Percentiles rank a stretch among this genome's conserved stretches.
Evolutionary conservation across 2,888 invertebrate species (phyloP).

Genomic region (Brassicogethes aeneus): DNA sequence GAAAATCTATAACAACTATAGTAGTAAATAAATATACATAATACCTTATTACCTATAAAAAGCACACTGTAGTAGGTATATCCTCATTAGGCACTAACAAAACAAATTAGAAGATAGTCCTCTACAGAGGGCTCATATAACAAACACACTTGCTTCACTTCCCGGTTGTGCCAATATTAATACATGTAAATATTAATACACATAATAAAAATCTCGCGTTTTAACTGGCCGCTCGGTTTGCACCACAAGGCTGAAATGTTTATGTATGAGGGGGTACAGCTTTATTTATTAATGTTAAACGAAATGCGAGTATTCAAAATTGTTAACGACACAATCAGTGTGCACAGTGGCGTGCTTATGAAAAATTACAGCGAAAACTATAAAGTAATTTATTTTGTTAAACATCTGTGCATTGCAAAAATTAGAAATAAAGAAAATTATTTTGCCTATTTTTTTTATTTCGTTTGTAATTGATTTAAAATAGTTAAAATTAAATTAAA

Average conservation of each 20-base stretch:
- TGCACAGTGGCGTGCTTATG: not conserved
- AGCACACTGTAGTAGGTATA: too few species aligned
- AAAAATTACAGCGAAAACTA: too few species aligned
- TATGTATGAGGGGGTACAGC: slow-evolving; percentile 19
- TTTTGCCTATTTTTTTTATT: too few species aligned
- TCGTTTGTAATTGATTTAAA: too few species aligned
- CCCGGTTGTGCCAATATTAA: slow-evolving; percentile 1
- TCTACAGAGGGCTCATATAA: too few species aligned
- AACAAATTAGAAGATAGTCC: too few species aligned
- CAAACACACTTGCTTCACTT: not conserved
- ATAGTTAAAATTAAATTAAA: too few species aligned
- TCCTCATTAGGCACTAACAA: too few species aligned
- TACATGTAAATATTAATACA: not conserved
- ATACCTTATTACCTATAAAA: not conserved
- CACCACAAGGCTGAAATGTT: not conserved
- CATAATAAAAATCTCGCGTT: not conserved
- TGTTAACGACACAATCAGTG: not conserved
- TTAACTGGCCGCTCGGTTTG: not conserved
- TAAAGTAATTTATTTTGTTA: too few species aligned
- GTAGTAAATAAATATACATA: not conserved
- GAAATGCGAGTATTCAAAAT: not conserved
- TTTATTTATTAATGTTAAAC: slow-evolving; percentile 21
- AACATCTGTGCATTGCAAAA: too few species aligned
- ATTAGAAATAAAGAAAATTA: too few species aligned
- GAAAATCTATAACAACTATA: not conserved